These are phyloP conservation scores for Brachionus sp. DNA, from an alignment of 1,140 invertebrate species.

Conservation along the genomic window DNA sequence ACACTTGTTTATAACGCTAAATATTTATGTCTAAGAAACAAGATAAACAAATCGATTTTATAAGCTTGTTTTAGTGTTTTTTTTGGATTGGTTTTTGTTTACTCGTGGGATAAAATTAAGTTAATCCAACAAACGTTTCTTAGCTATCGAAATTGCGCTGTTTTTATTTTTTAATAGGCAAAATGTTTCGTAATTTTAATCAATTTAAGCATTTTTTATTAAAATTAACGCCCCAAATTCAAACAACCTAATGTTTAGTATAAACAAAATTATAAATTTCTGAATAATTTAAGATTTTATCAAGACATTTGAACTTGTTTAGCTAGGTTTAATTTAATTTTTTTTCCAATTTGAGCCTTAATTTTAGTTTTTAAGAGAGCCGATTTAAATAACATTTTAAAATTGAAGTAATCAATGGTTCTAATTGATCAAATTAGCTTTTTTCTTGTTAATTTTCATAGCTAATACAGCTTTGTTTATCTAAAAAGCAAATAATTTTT, in stretches of 20 bases:
- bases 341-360: not conserved
- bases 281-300: not conserved
- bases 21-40: not conserved
- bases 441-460: too few relatives aligned
- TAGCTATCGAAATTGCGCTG: not conserved
- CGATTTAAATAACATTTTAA: too few relatives aligned
- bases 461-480: too few relatives aligned
- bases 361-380: not conserved
- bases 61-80: not conserved
- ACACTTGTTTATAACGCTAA: not conserved
- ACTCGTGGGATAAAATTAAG: not conserved
- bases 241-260: not conserved
- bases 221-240: not conserved
- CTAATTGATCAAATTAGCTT: too few relatives aligned
- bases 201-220: not conserved
- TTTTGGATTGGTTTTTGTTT: not conserved
- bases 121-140: not conserved
- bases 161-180: not conserved
- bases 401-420: too few relatives aligned
- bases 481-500: too few relatives aligned
- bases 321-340: not conserved
- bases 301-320: not conserved
- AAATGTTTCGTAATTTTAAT: not conserved
- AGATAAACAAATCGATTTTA: not conserved
- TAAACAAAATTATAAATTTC: not conserved